Percentiles rank a stretch among this genome's conserved stretches.
Evolutionary conservation across 2,113 vertebrate species (phyloP).

Genomic region (Glaucidium brasilianum): DNA sequence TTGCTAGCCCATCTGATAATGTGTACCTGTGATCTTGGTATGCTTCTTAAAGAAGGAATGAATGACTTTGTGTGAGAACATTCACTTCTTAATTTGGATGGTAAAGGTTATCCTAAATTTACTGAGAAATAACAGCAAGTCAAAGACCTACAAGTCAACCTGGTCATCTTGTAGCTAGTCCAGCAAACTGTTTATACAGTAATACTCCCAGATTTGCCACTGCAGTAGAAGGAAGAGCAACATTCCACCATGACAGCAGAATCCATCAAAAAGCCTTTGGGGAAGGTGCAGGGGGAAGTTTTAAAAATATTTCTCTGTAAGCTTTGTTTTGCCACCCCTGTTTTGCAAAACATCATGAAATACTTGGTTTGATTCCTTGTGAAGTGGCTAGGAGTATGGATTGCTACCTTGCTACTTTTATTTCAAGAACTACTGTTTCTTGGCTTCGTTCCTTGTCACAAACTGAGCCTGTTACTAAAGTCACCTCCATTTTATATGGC

Average conservation of each 20-base stretch:
- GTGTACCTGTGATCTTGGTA: neutral
- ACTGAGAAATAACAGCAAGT: neutral
- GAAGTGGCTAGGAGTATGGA: neutral
- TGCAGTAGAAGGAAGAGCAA: neutral
- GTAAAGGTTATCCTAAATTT: neutral
- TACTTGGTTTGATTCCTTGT: neutral
- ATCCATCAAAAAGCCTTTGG: neutral
- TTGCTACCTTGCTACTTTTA: neutral
- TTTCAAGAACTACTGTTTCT: neutral
- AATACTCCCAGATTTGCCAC: neutral
- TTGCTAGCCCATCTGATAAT: too few relatives aligned
- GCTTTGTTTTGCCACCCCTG: neutral
- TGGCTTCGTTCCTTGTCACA: neutral
- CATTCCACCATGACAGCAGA: neutral
- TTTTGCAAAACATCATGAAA: constrained; percentile 12
- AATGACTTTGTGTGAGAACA: neutral
- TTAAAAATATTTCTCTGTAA: neutral
- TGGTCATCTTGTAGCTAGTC: neutral
- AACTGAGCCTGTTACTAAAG: neutral
- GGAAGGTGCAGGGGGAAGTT: neutral
- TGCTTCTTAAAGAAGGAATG: neutral
- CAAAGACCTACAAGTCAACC: neutral
- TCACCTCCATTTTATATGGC: neutral
- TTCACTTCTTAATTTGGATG: neutral
- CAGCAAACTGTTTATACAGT: neutral